A percentile compares a stretch with the other conserved stretches of the same genome.
Evolutionary conservation across 2,113 vertebrate genomes (phyloP).

Genomic region (Anser brachyrhynchus): DNA sequence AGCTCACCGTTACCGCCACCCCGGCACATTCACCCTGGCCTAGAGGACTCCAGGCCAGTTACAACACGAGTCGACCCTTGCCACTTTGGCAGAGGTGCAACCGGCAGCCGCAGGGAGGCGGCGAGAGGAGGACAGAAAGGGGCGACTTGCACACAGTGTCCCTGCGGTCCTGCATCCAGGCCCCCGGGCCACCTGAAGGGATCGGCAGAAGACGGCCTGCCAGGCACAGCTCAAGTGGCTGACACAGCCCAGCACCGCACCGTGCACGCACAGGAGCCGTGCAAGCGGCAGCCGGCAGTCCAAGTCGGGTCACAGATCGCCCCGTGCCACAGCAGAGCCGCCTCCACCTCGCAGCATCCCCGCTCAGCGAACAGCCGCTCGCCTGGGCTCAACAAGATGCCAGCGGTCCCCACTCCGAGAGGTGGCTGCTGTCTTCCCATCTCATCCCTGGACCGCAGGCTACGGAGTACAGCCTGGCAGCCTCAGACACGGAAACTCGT

Average conservation of each 20-base stretch:
- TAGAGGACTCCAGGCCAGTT: neutral
- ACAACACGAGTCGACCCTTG: rapidly evolving
- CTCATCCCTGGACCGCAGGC: rapidly evolving
- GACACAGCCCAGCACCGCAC: rapidly evolving
- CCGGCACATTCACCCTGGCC: rapidly evolving
- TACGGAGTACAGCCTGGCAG: neutral
- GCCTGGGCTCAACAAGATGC: rapidly evolving
- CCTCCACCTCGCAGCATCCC: neutral
- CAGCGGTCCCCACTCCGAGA: neutral
- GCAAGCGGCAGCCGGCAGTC: rapidly evolving
- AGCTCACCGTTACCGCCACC: neutral
- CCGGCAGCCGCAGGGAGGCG: rapidly evolving
- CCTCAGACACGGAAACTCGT: neutral
- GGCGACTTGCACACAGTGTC: rapidly evolving
- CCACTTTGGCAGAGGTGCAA: rapidly evolving
- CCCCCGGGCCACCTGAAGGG: rapidly evolving
- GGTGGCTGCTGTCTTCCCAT: rapidly evolving
- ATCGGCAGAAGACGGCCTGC: neutral
- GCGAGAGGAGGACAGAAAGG: neutral
- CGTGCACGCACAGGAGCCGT: rapidly evolving
- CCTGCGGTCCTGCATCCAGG: neutral
- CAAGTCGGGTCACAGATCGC: rapidly evolving
- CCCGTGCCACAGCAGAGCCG: rapidly evolving
- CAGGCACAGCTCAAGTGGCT: neutral
- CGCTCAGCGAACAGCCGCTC: rapidly evolving